Conservation (phyloP, 2,113 vertebrate genomes). For the Tetrao urogallus region DNA sequence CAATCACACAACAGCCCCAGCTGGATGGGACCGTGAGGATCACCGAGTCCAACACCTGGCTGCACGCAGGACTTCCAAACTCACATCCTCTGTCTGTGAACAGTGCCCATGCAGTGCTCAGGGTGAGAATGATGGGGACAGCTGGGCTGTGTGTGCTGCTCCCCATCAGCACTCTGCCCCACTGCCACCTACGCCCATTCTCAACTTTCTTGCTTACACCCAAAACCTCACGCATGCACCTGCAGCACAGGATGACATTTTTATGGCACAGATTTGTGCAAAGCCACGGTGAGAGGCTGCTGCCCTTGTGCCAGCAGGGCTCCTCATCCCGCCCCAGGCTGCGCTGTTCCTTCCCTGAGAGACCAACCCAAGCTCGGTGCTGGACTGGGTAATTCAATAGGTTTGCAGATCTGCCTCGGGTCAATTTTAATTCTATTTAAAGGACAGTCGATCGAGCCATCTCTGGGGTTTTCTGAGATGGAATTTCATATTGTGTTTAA, state of each 20-base stretch:
- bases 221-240: not conserved
- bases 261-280: not conserved
- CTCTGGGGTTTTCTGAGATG: constrained; percentile 72
- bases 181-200: not conserved
- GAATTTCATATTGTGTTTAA: constrained; percentile 74
- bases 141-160: not conserved
- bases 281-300: not conserved
- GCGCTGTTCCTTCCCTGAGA: constrained; percentile 65
- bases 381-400: constrained; percentile 77
- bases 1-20: not conserved
- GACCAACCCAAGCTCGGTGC: constrained; percentile 34
- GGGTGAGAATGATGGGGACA: not conserved
- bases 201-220: not conserved
- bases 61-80: no score
- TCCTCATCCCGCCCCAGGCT: not conserved
- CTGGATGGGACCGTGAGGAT: not conserved
- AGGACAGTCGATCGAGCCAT: constrained; percentile 79
- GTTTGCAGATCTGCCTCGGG: constrained; percentile 75
- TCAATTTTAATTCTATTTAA: constrained; percentile 86
- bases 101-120: not conserved
- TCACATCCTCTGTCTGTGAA: not conserved
- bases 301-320: not conserved
- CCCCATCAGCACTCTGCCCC: fast-evolving
- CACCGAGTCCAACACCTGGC: not conserved
- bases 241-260: not conserved